Conservation (phyloP, 2,113 vertebrate species). For the Urocitellus parryii region DNA sequence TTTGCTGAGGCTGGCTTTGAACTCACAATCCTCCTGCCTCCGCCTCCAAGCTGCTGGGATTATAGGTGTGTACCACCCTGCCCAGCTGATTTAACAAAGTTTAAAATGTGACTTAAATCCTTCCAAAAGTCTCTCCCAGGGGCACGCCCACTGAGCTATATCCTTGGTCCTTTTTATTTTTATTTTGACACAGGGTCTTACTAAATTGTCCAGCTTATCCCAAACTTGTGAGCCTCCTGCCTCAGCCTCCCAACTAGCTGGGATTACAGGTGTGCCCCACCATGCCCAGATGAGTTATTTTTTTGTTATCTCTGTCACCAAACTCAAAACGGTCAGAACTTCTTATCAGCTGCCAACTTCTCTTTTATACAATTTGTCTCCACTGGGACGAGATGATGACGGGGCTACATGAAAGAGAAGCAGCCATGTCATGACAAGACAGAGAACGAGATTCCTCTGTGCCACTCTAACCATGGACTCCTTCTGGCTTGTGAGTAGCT, state of each 20-base stretch:
- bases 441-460: too few relatives aligned
- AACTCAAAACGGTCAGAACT: background rate
- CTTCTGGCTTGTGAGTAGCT: background rate
- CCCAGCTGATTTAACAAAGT: background rate
- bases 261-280: too few relatives aligned
- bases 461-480: background rate
- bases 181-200: too few relatives aligned
- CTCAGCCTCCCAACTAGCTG: too few relatives aligned
- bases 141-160: too few relatives aligned
- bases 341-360: background rate
- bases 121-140: background rate
- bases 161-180: too few relatives aligned
- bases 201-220: too few relatives aligned
- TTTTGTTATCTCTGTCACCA: background rate
- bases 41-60: too few relatives aligned
- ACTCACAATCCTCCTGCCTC: too few relatives aligned
- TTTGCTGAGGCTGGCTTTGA: too few relatives aligned
- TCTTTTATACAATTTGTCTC: background rate
- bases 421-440: rapidly evolving
- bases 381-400: rapidly evolving
- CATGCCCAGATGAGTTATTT: background rate
- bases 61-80: too few relatives aligned
- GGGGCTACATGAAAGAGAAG: background rate
- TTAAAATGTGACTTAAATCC: background rate
- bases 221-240: too few relatives aligned